These are phyloP conservation scores for Chloroclysta siterata DNA, from an alignment of 2,888 invertebrate genomes.

Conservation along the genomic window DNA sequence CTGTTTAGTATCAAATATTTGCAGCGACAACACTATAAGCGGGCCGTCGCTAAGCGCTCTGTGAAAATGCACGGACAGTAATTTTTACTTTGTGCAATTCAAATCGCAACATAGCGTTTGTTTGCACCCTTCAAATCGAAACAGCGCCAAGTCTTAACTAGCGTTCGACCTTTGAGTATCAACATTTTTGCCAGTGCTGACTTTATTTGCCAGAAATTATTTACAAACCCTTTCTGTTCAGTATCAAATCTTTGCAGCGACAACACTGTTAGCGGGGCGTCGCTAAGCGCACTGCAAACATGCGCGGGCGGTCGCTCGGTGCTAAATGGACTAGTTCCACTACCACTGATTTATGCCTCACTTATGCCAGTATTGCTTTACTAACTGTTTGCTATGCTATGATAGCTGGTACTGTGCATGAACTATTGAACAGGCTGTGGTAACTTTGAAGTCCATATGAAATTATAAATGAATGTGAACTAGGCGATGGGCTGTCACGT, in stretches of 20 bases:
- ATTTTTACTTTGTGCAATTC: no score
- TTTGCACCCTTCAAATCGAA: no score
- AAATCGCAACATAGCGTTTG: no score
- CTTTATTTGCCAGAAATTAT: not conserved
- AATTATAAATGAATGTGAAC: no score
- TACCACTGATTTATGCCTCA: slow-evolving; percentile 35
- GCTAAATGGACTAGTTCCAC: slow-evolving; percentile 80
- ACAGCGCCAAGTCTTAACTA: no score
- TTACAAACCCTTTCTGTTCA: slow-evolving; percentile 34
- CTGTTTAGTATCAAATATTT: no score
- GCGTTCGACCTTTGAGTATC: no score
- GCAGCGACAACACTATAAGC: no score
- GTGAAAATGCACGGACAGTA: slow-evolving; percentile 79
- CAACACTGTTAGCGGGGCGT: slow-evolving; percentile 71
- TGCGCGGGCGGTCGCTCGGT: slow-evolving; percentile 74
- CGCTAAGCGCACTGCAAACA: slow-evolving; percentile 78
- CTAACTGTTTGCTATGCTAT: slow-evolving; percentile 5
- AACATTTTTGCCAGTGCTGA: no score
- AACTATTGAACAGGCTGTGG: slow-evolving; percentile 1
- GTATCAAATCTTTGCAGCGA: slow-evolving; percentile 48
- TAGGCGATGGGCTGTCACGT: no score
- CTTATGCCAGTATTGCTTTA: slow-evolving; percentile 11
- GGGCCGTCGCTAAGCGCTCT: slow-evolving; percentile 68
- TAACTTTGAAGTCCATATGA: not conserved
- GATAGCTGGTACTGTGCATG: not conserved